Evolutionary conservation across 1,140 invertebrate species (phyloP), one percentile per base, ranked within the genome.

Genomic region (Drosophila azteca): DNA sequence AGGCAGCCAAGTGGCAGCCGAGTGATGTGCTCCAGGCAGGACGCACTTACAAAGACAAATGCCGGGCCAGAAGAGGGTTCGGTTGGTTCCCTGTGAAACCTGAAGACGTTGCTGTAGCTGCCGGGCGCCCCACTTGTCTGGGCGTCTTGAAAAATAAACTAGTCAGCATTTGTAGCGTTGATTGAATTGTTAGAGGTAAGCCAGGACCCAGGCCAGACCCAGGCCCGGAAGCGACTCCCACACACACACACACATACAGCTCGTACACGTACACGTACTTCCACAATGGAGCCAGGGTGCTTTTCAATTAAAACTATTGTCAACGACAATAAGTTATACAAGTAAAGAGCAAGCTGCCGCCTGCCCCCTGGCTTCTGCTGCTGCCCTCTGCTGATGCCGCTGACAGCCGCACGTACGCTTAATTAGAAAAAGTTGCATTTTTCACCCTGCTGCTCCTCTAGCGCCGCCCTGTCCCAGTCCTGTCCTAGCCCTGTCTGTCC

Each of bases 291-390:
- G 26, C 15, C 41, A 44, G 17, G 62, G 46, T 41, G 60, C 75
- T 83, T 88, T 83, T 83, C 84, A 88, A 88, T 88, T 88, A 88
- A 88, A 88, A 79, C 83, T 77, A 88, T 88, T 88, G 83, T 83
- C 83, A 79, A 70, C 83, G 83, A 77, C 83, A 88, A 87, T 85
- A 87, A 87, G 83, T 87, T 87, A 71, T 74, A 71, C 78, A 82
- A 84, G 71, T 59, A 72, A 59, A 59, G 55, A 80, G 68, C 72
- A 53, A 66, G 31, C 8, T 5, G 24, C 5, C 24, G 5, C 24
- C 70, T 58, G 59, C 48, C 35, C 66, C 63, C 46, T 77, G n/a
- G 67, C 74, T 79, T 4, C 22, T 24, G 52, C 58, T 45, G 63
- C 69, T 58, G 59, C 48, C 35, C 75, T 66, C 49, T 77, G 67